phyloP scores from a whole-genome alignment of 2,888 invertebrate genomes.

The Trichogramma evanescens region DNA sequence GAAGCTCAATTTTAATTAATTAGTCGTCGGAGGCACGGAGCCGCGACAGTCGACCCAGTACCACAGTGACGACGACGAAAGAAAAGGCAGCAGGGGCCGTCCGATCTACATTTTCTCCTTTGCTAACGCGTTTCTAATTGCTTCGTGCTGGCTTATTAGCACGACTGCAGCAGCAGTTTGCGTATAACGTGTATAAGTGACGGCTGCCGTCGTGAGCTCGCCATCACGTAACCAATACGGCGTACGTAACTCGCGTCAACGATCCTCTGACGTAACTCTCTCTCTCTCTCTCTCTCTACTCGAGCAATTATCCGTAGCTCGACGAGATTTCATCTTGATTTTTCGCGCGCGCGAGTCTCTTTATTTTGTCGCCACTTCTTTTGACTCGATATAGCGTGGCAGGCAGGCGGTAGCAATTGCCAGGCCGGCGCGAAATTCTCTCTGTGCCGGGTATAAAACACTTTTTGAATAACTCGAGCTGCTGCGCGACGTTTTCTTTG shows the following conservation, averaged over 20 bases:
- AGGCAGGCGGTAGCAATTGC: neutral
- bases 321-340: neutral
- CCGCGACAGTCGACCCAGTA: no score
- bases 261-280: neutral
- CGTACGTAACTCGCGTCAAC: neutral
- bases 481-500: no score
- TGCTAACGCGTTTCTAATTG: conserved; percentile 17
- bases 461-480: neutral
- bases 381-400: no score
- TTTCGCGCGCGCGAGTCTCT: neutral
- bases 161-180: no score
- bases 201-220: neutral
- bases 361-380: no score
- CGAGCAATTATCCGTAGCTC: no score
- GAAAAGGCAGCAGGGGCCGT: neutral
- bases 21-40: no score
- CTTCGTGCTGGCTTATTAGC: neutral
- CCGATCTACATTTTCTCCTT: conserved; percentile 15
- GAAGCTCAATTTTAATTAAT: no score
- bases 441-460: neutral
- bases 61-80: neutral
- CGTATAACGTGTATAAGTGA: neutral
- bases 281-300: neutral
- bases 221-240: neutral
- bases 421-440: neutral